Evolutionary conservation across 2,113 vertebrate species (phyloP), one percentile per base, ranked within the genome.

Genomic region (Antidorcas marsupialis): DNA sequence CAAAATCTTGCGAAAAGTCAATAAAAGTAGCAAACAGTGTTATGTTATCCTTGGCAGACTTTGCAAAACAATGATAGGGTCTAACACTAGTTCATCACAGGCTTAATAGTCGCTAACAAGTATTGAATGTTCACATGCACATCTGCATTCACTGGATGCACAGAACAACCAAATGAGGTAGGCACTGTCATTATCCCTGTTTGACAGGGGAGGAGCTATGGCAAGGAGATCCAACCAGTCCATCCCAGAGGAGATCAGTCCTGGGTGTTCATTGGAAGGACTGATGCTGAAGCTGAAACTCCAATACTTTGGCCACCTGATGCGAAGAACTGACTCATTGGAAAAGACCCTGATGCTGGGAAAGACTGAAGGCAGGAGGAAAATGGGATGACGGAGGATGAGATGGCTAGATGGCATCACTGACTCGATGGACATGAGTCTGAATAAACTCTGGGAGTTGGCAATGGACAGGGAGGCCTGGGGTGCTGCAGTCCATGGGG

Each of bases 1-100:
- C 97, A 96, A 94, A 97, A 95, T 74, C 83, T 88, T 28, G 87
- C 10, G 57, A 93, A 97, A 96, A 97, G 91, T 97, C 97, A 97
- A 97, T 97, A 96, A 97, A 97, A 98, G 97, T 86, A 93, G 95
- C 93, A 84, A 98, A 97, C 91, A 97, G 86, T 87, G 89, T 91
- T 94, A 79, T 83, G 89, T 96, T 97, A 92, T 96, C 97, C 91
- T 97, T 97, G 94, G 96, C 60, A 78, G 88, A 94, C 95, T 97
- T 97, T 76, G 71, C 67, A 74, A 94, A 97, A 97, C 96, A 97
- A 95, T 95, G 91, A 95, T 92, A 82, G 60, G 36, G 36, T 93
- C 89, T 97, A 97, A 97, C 94, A 97, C 95, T 97, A 60, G 94
- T 95, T 95, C 96, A 98, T 97, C 93, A 81, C 86, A 55, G 67